These are phyloP conservation scores for Cygnus atratus DNA, from an alignment of 2,113 vertebrate species.

Conservation along the genomic window DNA sequence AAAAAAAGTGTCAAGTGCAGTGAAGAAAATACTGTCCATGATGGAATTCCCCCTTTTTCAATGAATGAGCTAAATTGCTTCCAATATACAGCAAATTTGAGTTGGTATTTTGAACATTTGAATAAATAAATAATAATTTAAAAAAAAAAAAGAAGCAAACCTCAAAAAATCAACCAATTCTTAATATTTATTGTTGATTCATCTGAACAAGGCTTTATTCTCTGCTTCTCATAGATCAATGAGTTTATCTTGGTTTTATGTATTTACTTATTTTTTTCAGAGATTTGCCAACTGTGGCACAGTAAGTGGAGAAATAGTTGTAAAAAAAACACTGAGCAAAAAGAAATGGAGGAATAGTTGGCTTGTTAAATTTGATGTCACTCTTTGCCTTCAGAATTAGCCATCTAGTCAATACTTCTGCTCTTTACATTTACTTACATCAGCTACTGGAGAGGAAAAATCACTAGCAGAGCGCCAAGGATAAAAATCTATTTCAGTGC, in stretches of 20 bases:
- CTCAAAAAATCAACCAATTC: background rate
- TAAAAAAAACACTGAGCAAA: background rate
- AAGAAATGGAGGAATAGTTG: background rate
- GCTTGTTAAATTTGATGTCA: background rate
- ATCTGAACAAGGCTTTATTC: background rate
- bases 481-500: background rate
- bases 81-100: background rate
- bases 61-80: background rate
- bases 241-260: background rate
- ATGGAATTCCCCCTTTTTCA: background rate
- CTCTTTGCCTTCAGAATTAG: background rate
- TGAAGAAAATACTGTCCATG: accelerated
- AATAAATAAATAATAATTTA: background rate
- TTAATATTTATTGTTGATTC: background rate
- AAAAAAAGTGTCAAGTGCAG: background rate
- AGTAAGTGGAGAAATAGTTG: background rate
- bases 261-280: background rate
- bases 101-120: background rate
- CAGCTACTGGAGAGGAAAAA: background rate
- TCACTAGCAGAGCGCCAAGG: background rate
- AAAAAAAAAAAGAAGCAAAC: background rate
- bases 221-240: background rate
- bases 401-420: background rate
- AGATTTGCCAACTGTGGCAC: background rate
- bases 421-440: background rate